Base-by-base conservation (phyloP, 2,113 vertebrate genomes). In the Barbus barbus region DNA sequence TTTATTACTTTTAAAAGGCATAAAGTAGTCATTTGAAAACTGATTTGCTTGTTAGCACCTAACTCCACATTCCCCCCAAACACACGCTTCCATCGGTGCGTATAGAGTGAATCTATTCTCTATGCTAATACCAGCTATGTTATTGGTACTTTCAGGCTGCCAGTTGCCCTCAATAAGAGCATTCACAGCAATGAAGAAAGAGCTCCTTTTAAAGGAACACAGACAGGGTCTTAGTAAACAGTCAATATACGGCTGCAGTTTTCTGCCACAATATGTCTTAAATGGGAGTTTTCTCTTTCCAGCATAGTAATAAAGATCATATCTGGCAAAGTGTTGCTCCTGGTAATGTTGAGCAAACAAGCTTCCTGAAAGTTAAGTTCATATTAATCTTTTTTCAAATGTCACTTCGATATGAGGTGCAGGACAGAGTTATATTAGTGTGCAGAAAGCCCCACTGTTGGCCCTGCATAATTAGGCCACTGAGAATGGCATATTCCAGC, bases 351-450 rank as follows among this genome's bases (percentile, higher is more conserved):
- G 80, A 85, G 86, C 92, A 94, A 95, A 93, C 91, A 92, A 85
- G 78, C 85, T 77, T 65, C 26, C 88, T 87, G 83, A 92, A 93
- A 88, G 87, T 93, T 88, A 86, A 90, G 87, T 89, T 90, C 90
- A 92, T 90, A 89, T 94, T 92, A 92, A 93, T 94, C 78, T 92
- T 78, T 91, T 92, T 93, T 89, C 89, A 95, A 95, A 92, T 93
- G 94, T 93, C 94, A 92, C 79, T 85, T 83, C 92, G 80, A 87
- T 89, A 91, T 91, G 90, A 92, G 85, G 85, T 88, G 77, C 73
- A 67, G 87, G 76, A 83, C 65, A 85, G 86, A 92, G 87, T 90
- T 87, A 83, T 93, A 85, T 90, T 93, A 94, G 90, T 86, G 86
- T 87, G 89, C 67, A 44, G 61, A 88, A 84, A 89, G 89, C 90